Percentiles rank a stretch among this genome's conserved stretches.
phyloP scores from a whole-genome alignment of 30 jellyfish, hydroid and myxozoan species.

The Pelagia noctiluca region DNA sequence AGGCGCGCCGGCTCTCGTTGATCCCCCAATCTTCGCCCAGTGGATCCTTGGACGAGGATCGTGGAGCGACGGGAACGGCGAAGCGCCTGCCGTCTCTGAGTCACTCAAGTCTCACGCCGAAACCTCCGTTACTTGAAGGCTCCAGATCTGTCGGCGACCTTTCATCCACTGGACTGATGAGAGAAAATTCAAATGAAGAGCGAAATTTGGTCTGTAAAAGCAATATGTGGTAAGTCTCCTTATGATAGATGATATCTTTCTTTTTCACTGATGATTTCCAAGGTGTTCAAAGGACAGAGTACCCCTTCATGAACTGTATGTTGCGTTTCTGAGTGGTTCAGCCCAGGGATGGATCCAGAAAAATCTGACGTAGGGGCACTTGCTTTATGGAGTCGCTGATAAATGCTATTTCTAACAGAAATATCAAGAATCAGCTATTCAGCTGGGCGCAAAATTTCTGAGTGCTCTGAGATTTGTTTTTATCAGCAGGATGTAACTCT shows the following conservation, averaged over 20 bases:
- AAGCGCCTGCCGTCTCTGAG: conserved; percentile 57
- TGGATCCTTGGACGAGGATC: conserved; percentile 54
- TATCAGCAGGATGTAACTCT: too few relatives aligned
- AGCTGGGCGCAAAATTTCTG: too few relatives aligned
- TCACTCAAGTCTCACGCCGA: conserved; percentile 43
- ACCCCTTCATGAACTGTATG: too few relatives aligned
- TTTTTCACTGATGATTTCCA: too few relatives aligned
- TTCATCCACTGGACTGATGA: conserved; percentile 13
- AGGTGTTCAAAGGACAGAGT: too few relatives aligned
- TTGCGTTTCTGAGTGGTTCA: too few relatives aligned
- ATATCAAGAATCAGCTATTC: too few relatives aligned
- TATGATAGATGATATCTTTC: neutral
- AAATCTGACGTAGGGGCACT: too few relatives aligned
- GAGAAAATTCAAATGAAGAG: conserved; percentile 35
- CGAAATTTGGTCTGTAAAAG: conserved; percentile 74
- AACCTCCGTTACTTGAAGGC: neutral
- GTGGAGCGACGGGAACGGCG: conserved; percentile 51
- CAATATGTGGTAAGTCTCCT: conserved; percentile 49
- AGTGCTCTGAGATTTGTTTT: too few relatives aligned
- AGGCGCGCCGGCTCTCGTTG: conserved; percentile 19
- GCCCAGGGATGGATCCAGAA: too few relatives aligned
- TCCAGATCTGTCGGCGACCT: conserved; percentile 54
- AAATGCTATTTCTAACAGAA: too few relatives aligned
- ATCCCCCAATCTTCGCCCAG: conserved; percentile 41
- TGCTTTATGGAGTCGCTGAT: too few relatives aligned